These are phyloP conservation scores for Ceratoteleas bidentatus DNA, from an alignment of 1,140 invertebrate species.

Conservation along the genomic window DNA sequence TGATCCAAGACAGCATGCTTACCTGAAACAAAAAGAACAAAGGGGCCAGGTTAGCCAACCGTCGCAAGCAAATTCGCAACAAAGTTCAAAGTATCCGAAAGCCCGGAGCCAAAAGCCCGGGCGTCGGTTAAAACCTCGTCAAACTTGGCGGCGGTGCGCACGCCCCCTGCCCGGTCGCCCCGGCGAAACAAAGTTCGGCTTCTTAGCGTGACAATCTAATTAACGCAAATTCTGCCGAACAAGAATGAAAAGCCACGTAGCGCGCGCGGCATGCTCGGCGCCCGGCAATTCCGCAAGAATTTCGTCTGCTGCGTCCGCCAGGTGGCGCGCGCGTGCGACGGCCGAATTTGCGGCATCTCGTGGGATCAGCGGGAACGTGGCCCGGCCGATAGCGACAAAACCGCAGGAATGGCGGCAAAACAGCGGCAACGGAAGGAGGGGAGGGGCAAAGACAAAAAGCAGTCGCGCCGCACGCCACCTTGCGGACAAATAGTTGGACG, in stretches of 20 bases:
- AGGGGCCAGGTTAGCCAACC: too few relatives aligned
- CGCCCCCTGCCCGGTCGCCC: not conserved
- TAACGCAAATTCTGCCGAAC: conserved; percentile 42
- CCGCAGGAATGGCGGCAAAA: conserved; percentile 34
- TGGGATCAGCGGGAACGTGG: conserved; percentile 2
- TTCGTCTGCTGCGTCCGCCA: not conserved
- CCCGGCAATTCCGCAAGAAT: conserved; percentile 49
- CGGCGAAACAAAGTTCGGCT: conserved; percentile 34
- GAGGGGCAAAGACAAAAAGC: conserved; percentile 15
- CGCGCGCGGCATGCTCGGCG: conserved; percentile 35
- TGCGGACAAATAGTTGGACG: conserved; percentile 43
- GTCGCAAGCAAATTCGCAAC: too few relatives aligned
- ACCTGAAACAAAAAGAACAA: too few relatives aligned
- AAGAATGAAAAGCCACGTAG: conserved; percentile 40
- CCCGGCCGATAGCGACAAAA: conserved; percentile 33
- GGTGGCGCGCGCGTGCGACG: not conserved
- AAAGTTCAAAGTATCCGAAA: too few relatives aligned
- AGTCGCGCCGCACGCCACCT: conserved; percentile 29
- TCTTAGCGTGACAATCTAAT: conserved; percentile 56
- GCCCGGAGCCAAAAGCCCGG: too few relatives aligned
- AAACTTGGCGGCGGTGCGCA: too few relatives aligned
- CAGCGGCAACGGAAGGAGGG: not conserved
- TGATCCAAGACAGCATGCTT: too few relatives aligned
- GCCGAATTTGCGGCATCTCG: conserved; percentile 32
- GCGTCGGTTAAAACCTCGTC: too few relatives aligned